phyloP scores from a whole-genome alignment of 2,113 vertebrate genomes.

The Bubo bubo region DNA sequence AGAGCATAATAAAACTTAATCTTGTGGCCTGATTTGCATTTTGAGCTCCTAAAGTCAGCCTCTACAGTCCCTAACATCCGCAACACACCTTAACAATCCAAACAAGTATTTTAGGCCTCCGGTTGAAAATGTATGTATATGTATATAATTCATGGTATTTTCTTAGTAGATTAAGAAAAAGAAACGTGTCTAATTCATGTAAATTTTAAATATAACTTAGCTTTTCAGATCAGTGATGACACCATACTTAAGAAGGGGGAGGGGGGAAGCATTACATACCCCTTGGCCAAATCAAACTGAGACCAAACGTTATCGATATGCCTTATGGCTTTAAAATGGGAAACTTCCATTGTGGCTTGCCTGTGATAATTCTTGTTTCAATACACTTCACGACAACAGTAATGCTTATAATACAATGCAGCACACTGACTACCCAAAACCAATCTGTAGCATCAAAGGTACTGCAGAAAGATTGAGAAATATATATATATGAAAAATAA shows the following conservation, averaged over 20 bases:
- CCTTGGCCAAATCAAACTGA: background rate
- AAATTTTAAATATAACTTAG: background rate
- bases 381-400: background rate
- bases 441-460: background rate
- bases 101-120: background rate
- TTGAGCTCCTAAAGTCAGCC: background rate
- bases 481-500: background rate
- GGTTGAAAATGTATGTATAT: background rate
- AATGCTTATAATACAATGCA: background rate
- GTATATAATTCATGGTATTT: background rate
- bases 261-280: background rate
- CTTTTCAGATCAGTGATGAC: background rate
- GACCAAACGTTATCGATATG: background rate
- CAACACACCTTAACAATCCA: background rate
- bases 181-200: accelerated
- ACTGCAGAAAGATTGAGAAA: background rate
- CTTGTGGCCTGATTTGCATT: constrained; percentile 18
- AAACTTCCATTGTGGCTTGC: background rate
- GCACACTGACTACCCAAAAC: background rate
- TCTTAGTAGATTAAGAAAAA: background rate
- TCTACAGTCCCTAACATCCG: background rate
- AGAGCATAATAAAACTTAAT: constrained; percentile 37
- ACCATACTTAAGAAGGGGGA: background rate
- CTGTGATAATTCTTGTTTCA: background rate
- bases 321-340: background rate